Conservation (phyloP, 2,797 vertebrate genomes). For the Hylomyscus alleni region DNA sequence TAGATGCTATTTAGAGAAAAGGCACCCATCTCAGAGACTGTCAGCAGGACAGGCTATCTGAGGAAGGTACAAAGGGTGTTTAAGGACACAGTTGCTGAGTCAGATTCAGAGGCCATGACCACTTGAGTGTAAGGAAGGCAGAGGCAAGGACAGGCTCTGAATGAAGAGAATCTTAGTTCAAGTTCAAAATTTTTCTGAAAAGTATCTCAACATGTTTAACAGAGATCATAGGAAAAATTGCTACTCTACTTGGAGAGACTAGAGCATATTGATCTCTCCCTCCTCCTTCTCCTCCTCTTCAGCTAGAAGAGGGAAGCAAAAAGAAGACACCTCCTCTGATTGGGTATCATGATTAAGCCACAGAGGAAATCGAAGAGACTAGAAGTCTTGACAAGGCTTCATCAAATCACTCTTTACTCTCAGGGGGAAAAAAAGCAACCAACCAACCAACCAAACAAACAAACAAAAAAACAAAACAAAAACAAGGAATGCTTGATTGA, state of each 20-base stretch:
- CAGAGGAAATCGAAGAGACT: neutral
- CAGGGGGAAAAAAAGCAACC: too few relatives aligned
- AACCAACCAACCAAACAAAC: too few relatives aligned
- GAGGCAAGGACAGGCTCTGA: neutral
- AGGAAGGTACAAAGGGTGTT: too few relatives aligned
- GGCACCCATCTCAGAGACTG: neutral
- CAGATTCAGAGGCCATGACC: neutral
- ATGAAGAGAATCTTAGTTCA: neutral
- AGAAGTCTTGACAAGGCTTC: neutral
- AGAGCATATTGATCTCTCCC: neutral
- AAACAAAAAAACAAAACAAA: neutral
- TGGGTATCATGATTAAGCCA: neutral
- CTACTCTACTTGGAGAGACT: slow-evolving; percentile 1
- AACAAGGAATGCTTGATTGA: neutral
- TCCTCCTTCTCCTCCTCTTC: neutral
- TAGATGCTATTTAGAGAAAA: neutral
- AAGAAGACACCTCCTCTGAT: neutral
- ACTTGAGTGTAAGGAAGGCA: neutral
- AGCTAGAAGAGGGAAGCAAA: neutral
- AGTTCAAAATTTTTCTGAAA: neutral
- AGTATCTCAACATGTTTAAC: neutral
- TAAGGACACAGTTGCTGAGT: neutral
- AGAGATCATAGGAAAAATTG: slow-evolving; percentile 21
- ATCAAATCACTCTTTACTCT: neutral
- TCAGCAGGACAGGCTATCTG: neutral